These are phyloP conservation scores for Anguilla marmorata DNA, from an alignment of 2,797 vertebrate genomes.

Conservation along the genomic window DNA sequence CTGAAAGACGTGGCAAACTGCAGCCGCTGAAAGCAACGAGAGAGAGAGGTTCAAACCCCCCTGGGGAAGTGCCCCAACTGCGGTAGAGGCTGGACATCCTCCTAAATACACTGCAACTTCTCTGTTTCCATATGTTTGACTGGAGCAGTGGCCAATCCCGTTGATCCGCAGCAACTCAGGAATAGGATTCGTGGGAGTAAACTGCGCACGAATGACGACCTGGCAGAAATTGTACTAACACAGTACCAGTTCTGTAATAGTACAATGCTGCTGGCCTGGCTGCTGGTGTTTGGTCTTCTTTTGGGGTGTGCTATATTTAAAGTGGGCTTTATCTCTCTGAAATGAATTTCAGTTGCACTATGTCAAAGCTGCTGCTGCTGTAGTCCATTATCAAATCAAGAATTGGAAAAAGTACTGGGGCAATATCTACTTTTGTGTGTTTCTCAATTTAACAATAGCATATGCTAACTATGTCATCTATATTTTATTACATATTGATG, in stretches of 20 bases:
- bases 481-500: not conserved
- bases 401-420: too few species aligned
- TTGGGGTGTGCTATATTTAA: not conserved
- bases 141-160: not conserved
- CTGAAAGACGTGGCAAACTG: not conserved
- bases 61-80: not conserved
- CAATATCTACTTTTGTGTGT: not conserved
- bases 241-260: not conserved
- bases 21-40: not conserved
- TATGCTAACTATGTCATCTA: not conserved
- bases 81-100: not conserved
- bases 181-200: not conserved
- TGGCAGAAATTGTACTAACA: not conserved
- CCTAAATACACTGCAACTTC: not conserved
- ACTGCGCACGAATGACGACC: not conserved
- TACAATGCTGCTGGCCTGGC: not conserved
- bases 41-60: not conserved
- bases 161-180: not conserved
- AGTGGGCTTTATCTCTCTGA: not conserved
- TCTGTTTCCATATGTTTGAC: not conserved
- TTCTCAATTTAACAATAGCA: not conserved
- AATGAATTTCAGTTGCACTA: not conserved
- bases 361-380: not conserved
- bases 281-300: not conserved
- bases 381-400: not conserved